These are phyloP conservation scores for Matsumyia berberina DNA, from an alignment of 2,888 invertebrate genomes.

Conservation along the genomic window DNA sequence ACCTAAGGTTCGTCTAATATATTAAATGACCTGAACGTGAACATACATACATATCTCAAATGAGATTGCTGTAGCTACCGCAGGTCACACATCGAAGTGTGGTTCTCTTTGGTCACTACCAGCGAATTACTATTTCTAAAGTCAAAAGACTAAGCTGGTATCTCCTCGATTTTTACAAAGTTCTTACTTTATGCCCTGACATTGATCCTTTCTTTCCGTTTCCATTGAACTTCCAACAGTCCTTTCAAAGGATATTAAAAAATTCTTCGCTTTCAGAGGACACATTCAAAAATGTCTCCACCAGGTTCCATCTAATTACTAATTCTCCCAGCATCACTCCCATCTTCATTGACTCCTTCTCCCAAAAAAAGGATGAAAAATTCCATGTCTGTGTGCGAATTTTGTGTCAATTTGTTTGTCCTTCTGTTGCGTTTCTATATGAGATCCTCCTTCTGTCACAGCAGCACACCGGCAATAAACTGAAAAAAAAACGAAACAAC, in stretches of 20 bases:
- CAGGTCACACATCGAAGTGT: no score
- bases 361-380: not conserved
- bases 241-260: not conserved
- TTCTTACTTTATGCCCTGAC: no score
- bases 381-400: conserved; percentile 20
- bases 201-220: no score
- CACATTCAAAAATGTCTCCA: not conserved
- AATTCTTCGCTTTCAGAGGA: conserved; percentile 3
- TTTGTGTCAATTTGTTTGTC: conserved; percentile 64
- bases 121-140: no score
- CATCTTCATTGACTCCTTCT: not conserved
- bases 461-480: conserved; percentile 58
- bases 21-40: no score
- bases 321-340: conserved; percentile 13
- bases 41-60: no score
- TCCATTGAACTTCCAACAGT: not conserved
- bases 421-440: conserved; percentile 24
- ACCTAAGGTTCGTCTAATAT: no score
- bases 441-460: conserved; percentile 10
- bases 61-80: no score
- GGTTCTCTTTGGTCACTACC: no score
- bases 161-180: no score
- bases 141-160: no score
- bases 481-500: conserved; percentile 55
- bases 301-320: conserved; percentile 41